Conservation (phyloP, 2,113 vertebrate species). For the Halichoeres trimaculatus region DNA sequence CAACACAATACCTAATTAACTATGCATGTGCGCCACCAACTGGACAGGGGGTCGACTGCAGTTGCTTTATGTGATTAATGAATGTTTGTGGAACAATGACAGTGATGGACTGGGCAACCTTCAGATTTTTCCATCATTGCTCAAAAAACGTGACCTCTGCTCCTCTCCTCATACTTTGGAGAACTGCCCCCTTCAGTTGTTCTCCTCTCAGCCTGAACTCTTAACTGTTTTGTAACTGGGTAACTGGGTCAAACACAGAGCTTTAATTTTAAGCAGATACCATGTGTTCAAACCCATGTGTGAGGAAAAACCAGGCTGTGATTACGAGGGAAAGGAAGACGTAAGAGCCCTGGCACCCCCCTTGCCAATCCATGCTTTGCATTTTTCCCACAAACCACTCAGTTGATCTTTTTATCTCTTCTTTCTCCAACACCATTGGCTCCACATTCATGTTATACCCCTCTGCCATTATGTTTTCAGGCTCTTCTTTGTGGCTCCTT, state of each 20-base stretch:
- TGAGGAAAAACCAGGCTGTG: conserved; percentile 6
- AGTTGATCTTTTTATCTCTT: conserved; percentile 39
- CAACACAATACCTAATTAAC: no score
- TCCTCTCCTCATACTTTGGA: conserved; percentile 10
- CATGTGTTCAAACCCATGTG: conserved; percentile 8
- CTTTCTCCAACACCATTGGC: conserved; percentile 12
- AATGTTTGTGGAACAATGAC: no score
- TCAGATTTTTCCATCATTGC: no score
- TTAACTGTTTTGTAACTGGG: background rate
- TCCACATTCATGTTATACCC: conserved; percentile 23
- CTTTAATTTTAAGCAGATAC: conserved; percentile 4
- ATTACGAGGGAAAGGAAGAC: conserved; percentile 3
- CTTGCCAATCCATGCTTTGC: conserved; percentile 2
- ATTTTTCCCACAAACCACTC: conserved; percentile 27
- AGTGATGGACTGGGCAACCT: no score
- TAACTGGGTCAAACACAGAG: conserved; percentile 21
- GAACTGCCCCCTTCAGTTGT: background rate
- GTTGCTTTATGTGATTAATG: no score
- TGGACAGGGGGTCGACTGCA: no score
- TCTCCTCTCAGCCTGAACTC: conserved; percentile 1
- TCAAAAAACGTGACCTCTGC: no score
- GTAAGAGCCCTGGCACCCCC: background rate
- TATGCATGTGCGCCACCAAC: no score
- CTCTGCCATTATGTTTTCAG: conserved; percentile 38
- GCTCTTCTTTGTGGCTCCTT: conserved; percentile 33